phyloP scores from a whole-genome alignment of 2,888 invertebrate species.

The Netelia virgata region DNA sequence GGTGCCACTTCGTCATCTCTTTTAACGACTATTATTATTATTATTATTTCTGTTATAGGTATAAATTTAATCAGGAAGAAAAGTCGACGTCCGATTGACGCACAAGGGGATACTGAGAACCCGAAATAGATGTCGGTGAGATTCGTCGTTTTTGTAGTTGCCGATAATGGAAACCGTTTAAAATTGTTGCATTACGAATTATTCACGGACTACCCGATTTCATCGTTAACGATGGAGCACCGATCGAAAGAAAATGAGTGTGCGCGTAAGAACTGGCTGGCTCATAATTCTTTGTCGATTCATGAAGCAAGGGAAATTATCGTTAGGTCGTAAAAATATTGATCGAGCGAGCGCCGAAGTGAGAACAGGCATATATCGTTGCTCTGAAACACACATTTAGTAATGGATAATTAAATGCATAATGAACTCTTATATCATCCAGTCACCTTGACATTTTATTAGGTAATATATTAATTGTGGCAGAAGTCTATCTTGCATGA shows the following conservation, averaged over 20 bases:
- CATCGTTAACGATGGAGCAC: not conserved
- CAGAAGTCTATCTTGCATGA: no score
- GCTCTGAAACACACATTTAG: not conserved
- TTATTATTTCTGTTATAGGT: not conserved
- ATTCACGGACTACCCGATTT: not conserved
- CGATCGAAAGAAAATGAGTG: not conserved
- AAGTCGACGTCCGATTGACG: not conserved
- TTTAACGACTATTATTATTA: not conserved
- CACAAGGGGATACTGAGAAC: not conserved
- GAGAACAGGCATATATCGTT: not conserved
- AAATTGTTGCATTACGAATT: slow-evolving; percentile 16
- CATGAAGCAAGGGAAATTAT: not conserved
- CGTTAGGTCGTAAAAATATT: not conserved
- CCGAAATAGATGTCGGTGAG: not conserved
- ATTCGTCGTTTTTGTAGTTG: slow-evolving; percentile 2
- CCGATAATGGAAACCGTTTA: not conserved
- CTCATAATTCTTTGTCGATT: not conserved
- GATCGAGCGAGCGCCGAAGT: not conserved
- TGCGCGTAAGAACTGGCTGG: not conserved
- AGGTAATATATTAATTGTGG: no score
- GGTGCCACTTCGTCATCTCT: not conserved
- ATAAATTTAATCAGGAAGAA: not conserved
- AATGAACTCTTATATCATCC: no score
- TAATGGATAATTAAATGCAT: no score
- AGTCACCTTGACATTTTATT: no score